Evolutionary conservation across 2,888 invertebrate species (phyloP), one percentile per base, ranked within the genome.

Genomic region (Acanthosoma haemorrhoidale): DNA sequence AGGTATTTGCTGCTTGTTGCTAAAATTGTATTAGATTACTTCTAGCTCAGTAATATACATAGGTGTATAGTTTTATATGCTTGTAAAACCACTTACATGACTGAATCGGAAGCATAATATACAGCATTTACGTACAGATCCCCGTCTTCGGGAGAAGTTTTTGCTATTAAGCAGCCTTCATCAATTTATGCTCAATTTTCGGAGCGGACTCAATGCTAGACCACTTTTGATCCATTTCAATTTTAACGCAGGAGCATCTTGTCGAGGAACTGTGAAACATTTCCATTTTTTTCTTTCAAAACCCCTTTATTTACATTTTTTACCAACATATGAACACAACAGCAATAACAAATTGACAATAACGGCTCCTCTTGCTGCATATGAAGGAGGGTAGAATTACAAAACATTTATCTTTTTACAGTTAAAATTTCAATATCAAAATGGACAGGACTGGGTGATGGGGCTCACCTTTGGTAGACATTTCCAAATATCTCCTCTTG

Each of bases 401-500:
- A n/a, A n/a, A n/a, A n/a, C n/a, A n/a, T n/a, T n/a, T n/a, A n/a
- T n/a, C n/a, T n/a, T n/a, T n/a, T n/a, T n/a, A n/a, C n/a, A n/a
- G n/a, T n/a, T n/a, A n/a, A n/a, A n/a, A n/a, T n/a, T n/a, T n/a
- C n/a, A n/a, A n/a, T n/a, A n/a, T n/a, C n/a, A n/a, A n/a, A n/a
- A n/a, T n/a, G n/a, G n/a, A n/a, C n/a, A n/a, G n/a, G n/a, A n/a
- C n/a, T n/a, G n/a, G n/a, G n/a, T n/a, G n/a, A n/a, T n/a, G n/a
- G n/a, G n/a, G n/a, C n/a, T n/a, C n/a, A n/a, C n/a, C n/a, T n/a
- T n/a, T n/a, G n/a, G n/a, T n/a, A n/a, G n/a, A n/a, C 84, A 72
- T 84, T 84, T 63, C 84, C 82, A 78, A 85, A 85, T 25, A 89
- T 81, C 41, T 85, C 85, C 77, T 91, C 91, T 81, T 92, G 92